Evolutionary conservation across 1,140 invertebrate genomes (phyloP), one percentile per base, ranked within the genome.

Genomic region (Melipona quadrifasciata): DNA sequence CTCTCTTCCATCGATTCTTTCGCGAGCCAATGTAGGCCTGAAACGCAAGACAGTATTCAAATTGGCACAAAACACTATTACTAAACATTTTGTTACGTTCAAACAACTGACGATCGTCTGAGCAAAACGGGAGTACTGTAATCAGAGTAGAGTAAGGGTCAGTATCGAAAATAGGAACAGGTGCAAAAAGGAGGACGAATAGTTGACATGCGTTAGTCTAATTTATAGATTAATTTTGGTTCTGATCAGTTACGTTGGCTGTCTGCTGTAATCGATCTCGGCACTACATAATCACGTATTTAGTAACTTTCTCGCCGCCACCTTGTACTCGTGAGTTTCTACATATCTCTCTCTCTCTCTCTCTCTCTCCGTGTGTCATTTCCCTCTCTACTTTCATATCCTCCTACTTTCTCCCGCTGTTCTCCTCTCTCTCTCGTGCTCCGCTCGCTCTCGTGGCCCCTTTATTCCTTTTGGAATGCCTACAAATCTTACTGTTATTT

Each of bases 301-400:
- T 89, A 82, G 87, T 88, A 82, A 89, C 88, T 89, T 89, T 89
- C 88, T 81, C 80, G 84, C 75, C 57, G 68, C 80, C 64, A 39
- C 87, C 51, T 82, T 61, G 80, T 65, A 67, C 27, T 39, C 64
- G 31, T 31, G 17, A 16, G 21, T 64, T 34, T 47, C 47, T 64
- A 12, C 31, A 64, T 74, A 24, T 39, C 47, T 55, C 19, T 82
- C 21, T 39, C 0, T n/a, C 47, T n/a, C 67, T 5, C 2, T 39
- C 27, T 27, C 73, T 6, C 19, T 61, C 3, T 39, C 6, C 47
- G 10, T 27, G 27, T 12, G 19, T 51, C 31, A 17, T 34, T 27
- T 65, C 47, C 19, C 19, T 61, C 14, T 34, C 19, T 24, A n/a
- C n/a, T n/a, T n/a, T n/a, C n/a, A n/a, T n/a, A 8, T 53, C 39